Conservation (phyloP, 2,888 invertebrate genomes). For the Drosophila incognita region DNA sequence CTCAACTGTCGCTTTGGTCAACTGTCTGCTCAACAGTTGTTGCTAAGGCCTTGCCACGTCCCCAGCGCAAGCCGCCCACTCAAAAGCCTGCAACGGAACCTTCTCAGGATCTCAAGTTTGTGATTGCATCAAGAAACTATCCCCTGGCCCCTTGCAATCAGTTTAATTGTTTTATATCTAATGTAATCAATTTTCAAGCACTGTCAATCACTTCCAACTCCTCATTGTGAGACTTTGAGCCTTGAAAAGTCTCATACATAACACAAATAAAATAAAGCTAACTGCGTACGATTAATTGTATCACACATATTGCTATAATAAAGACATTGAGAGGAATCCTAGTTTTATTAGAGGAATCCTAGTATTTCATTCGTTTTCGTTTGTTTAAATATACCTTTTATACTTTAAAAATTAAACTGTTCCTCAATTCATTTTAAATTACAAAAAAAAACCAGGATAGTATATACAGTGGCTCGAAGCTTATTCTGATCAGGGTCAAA, state of each 20-base stretch:
- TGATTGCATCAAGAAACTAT: constrained; percentile 44
- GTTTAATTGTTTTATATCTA: constrained; percentile 27
- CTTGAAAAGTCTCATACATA: background rate
- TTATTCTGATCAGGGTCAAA: too few species aligned
- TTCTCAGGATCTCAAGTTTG: constrained; percentile 28
- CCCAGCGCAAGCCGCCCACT: background rate
- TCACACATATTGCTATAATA: background rate
- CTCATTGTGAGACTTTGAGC: background rate
- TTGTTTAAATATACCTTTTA: too few species aligned
- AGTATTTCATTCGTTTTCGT: background rate
- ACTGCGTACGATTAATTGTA: background rate
- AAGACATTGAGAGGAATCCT: background rate
- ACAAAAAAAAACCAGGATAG: too few species aligned
- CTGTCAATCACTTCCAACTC: background rate
- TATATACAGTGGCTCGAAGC: too few species aligned
- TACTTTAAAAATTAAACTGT: too few species aligned
- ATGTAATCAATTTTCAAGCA: constrained; percentile 11
- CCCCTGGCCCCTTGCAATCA: constrained; percentile 23
- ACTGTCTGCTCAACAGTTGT: constrained; percentile 23
- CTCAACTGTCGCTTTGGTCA: constrained; percentile 14
- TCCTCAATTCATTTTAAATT: too few species aligned
- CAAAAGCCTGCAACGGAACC: constrained; percentile 3
- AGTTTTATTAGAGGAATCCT: background rate
- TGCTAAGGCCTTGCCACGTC: background rate
- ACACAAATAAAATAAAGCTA: background rate